These are phyloP conservation scores for Mormyrops attenuatus DNA, from an alignment of 2,797 vertebrate genomes.

Conservation along the genomic window DNA sequence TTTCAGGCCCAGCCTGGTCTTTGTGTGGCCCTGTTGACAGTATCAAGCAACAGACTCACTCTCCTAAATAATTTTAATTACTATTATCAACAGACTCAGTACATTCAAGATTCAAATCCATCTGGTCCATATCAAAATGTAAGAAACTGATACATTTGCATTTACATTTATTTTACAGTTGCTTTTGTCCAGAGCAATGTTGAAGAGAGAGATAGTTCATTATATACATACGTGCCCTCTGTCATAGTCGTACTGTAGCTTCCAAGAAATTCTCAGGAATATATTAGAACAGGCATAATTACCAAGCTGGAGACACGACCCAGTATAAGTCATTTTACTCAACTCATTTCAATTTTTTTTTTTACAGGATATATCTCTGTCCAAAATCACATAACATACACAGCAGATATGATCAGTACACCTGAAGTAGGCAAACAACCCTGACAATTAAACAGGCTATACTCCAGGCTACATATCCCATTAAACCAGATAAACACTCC, in stretches of 20 bases:
- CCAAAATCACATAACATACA: neutral
- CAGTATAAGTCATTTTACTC: neutral
- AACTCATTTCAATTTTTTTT: neutral
- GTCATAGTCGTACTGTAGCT: neutral
- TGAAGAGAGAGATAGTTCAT: neutral
- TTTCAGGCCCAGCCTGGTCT: neutral
- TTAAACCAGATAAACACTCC: constrained; percentile 2
- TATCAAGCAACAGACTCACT: neutral
- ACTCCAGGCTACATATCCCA: neutral
- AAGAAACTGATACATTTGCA: neutral
- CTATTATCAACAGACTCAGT: neutral
- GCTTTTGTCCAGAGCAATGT: neutral
- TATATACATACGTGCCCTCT: neutral
- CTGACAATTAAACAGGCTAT: neutral
- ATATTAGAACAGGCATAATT: neutral
- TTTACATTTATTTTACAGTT: neutral
- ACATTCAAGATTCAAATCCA: neutral
- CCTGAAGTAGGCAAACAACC: neutral
- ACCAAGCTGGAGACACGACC: neutral
- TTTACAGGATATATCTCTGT: neutral
- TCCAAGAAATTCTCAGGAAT: neutral
- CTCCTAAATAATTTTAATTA: neutral
- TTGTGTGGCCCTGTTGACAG: neutral
- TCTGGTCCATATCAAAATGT: neutral
- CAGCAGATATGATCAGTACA: neutral